Evolutionary conservation across 2,888 invertebrate genomes (phyloP), one percentile per base, ranked within the genome.

Genomic region (Ceriagrion tenellum): DNA sequence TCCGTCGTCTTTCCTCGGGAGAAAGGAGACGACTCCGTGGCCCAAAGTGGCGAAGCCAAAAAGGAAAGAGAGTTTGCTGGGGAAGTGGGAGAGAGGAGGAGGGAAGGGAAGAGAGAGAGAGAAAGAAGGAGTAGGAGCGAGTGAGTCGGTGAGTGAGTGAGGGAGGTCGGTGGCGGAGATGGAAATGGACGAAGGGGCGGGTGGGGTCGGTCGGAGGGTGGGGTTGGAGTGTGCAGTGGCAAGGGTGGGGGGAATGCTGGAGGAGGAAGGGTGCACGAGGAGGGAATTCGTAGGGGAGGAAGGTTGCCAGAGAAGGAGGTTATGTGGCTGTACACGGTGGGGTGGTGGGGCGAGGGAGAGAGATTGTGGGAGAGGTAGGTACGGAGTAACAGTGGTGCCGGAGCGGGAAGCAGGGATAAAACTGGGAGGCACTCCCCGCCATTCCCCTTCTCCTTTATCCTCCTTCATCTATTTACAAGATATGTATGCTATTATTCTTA

Each of bases 11-110:
- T 91, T 63, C 91, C 59, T 63, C 63, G 91, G 91, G 91, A 63
- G 91, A 91, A 40, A 91, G 91, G 63, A 91, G 59, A 91, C 91
- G 91, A 91, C 91, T 91, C 91, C 35, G 47, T n/a, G n/a, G 91
- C 40, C 55, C 91, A 63, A 40, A 91, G 91, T 59, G 91, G 91
- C 40, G 91, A 91, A 91, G 55, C 47, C 47, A 89, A 55, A 89
- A 89, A 89, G 47, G 59, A 40, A 59, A 63, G 40, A 63, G 56
- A 56, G 90, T 26, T n/a, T 18, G 90, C 30, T 35, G 59, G 55
- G n/a, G 35, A 56, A 59, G 20, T 55, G 47, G 26, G 55, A 20
- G 55, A n/a, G 40, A 40, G 55, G 55, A 55, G 89, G 89, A n/a
- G 89, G 8, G 26, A 81, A 1, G 35, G 35, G 16, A n/a, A 63